These are phyloP conservation scores for Drosophila hydei DNA, from an alignment of 1,140 invertebrate species.

Conservation along the genomic window DNA sequence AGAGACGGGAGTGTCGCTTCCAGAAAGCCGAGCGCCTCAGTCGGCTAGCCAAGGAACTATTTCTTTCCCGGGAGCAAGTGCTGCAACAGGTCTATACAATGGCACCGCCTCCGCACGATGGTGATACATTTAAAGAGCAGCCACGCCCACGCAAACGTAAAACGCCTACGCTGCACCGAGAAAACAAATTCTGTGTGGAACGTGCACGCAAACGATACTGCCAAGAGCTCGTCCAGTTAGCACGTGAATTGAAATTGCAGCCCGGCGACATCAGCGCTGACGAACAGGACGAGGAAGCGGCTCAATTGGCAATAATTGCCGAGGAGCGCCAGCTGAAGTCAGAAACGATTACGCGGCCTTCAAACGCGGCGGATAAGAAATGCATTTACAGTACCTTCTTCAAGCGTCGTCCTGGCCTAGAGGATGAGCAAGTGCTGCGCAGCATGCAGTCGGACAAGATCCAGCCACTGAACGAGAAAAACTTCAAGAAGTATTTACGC, in stretches of 20 bases:
- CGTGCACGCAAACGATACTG: slow-evolving; percentile 84
- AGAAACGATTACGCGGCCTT: slow-evolving; percentile 38
- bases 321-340: slow-evolving; percentile 36
- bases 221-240: slow-evolving; percentile 58
- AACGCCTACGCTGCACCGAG: slow-evolving; percentile 62
- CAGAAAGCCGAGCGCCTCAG: slow-evolving; percentile 86
- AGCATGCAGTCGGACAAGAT: slow-evolving; percentile 57
- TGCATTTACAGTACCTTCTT: slow-evolving; percentile 78
- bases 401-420: slow-evolving; percentile 54
- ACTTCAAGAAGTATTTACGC: slow-evolving; percentile 87
- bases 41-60: slow-evolving; percentile 86
- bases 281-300: slow-evolving; percentile 53
- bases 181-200: slow-evolving; percentile 84
- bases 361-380: slow-evolving; percentile 75
- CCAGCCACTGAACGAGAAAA: slow-evolving; percentile 86
- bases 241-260: slow-evolving; percentile 82
- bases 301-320: slow-evolving; percentile 25
- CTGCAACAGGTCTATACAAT: slow-evolving; percentile 86
- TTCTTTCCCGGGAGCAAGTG: slow-evolving; percentile 89
- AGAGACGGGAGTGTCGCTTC: slow-evolving; percentile 88
- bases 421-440: slow-evolving; percentile 67
- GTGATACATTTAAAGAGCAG: slow-evolving; percentile 8
- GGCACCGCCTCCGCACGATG: slow-evolving; percentile 85
- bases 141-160: slow-evolving; percentile 59
- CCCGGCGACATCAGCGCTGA: slow-evolving; percentile 73